Evolutionary conservation across 64 coral and sea anemone species (phyloP).

Genomic region (Hydrozoanthus tunicans): DNA sequence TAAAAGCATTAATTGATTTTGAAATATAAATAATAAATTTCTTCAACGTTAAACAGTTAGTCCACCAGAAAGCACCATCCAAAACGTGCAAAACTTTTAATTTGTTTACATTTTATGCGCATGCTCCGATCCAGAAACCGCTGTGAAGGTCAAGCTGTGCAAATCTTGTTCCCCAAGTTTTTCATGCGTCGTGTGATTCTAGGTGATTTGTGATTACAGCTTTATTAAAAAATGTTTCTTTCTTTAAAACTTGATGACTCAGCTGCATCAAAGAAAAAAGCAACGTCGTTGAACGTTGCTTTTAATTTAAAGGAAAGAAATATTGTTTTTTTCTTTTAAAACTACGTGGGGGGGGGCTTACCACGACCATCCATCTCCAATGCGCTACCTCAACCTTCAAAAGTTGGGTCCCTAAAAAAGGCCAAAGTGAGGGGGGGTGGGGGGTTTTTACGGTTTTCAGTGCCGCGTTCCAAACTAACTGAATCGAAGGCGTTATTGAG

Average conservation of each 20-base stretch:
- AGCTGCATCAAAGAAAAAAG: neutral
- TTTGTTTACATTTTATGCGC: conserved; percentile 37
- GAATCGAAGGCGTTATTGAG: too few relatives aligned
- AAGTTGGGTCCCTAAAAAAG: too few relatives aligned
- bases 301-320: neutral
- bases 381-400: too few relatives aligned
- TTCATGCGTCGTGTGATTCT: neutral
- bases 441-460: too few relatives aligned
- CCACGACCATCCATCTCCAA: too few relatives aligned
- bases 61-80: neutral
- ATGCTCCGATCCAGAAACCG: conserved; percentile 15
- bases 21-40: conserved; percentile 46
- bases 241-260: neutral
- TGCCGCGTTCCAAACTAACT: too few relatives aligned
- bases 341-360: too few relatives aligned
- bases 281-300: neutral
- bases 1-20: neutral
- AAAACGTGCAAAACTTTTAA: neutral
- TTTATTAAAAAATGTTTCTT: neutral
- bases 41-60: conserved; percentile 10
- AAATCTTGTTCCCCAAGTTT: neutral
- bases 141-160: conserved; percentile 19
- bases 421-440: too few relatives aligned
- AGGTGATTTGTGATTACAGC: neutral
- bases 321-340: too few relatives aligned